A percentile compares a stretch with the other conserved stretches of the same genome.
These are phyloP conservation scores for Watsonalla cultraria DNA, from an alignment of 2,888 invertebrate species.

Conservation along the genomic window DNA sequence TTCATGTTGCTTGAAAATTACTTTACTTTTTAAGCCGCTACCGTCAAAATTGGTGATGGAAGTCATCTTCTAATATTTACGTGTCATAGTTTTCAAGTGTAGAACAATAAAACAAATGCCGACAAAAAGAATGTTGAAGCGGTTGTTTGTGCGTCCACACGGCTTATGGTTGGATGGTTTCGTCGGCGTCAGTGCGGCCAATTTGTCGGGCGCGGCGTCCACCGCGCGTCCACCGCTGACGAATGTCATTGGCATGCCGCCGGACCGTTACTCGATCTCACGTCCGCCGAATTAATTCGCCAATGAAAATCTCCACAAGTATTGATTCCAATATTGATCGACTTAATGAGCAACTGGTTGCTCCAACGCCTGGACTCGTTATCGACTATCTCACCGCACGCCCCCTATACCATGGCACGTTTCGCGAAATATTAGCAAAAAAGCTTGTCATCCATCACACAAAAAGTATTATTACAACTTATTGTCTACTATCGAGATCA, in stretches of 20 bases:
- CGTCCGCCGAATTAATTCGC: constrained; percentile 74
- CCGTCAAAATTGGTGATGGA: too few species aligned
- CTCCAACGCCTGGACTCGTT: constrained; percentile 52
- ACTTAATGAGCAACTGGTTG: constrained; percentile 67
- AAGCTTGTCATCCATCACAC: constrained; percentile 31
- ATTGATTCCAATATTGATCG: constrained; percentile 65
- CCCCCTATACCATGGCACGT: constrained; percentile 32
- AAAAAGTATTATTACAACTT: constrained; percentile 43
- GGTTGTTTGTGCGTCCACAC: too few species aligned
- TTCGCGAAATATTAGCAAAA: constrained; percentile 29
- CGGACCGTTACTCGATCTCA: constrained; percentile 74
- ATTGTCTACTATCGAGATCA: constrained; percentile 48
- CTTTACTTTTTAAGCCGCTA: too few species aligned
- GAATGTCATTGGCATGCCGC: constrained; percentile 74
- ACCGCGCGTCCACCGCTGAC: constrained; percentile 55
- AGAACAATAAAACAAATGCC: too few species aligned
- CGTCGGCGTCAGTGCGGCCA: constrained; percentile 19
- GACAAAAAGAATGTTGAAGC: too few species aligned
- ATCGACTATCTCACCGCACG: constrained; percentile 56
- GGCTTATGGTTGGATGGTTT: constrained; percentile 7
- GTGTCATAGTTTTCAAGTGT: too few species aligned
- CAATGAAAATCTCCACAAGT: constrained; percentile 63
- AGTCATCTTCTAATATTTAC: too few species aligned
- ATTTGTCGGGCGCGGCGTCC: constrained; percentile 27
- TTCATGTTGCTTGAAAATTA: too few species aligned